Conservation (phyloP, 2,113 vertebrate genomes). For the Mesoclemmys tuberculata region DNA sequence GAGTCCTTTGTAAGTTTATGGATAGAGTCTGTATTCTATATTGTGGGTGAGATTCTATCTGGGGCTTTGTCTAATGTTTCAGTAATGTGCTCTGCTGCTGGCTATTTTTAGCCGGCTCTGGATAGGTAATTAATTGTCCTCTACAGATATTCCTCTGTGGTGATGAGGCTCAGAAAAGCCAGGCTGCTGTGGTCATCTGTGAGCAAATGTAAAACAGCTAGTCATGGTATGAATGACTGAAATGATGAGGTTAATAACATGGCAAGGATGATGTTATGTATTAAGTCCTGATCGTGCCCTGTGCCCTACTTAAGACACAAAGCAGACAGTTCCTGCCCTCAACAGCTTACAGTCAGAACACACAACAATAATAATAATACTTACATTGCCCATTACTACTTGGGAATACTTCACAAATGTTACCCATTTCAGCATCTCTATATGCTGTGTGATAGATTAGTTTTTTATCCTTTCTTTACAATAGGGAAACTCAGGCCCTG, state of each 20-base stretch:
- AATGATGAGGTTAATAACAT: neutral
- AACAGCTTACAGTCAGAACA: neutral
- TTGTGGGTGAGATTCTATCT: slow-evolving; percentile 32
- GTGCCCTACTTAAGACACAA: neutral
- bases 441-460: neutral
- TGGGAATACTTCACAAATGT: neutral
- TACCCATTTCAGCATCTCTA: neutral
- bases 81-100: slow-evolving; percentile 37
- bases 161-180: slow-evolving; percentile 21
- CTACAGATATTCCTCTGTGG: slow-evolving; percentile 40
- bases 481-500: slow-evolving; percentile 41
- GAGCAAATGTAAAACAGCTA: neutral
- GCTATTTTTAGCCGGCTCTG: slow-evolving; percentile 66
- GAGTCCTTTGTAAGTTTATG: slow-evolving; percentile 41
- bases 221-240: neutral
- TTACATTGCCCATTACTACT: neutral
- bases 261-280: neutral
- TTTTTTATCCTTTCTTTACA: neutral
- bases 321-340: neutral
- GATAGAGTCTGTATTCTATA: slow-evolving; percentile 47
- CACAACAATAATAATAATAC: neutral
- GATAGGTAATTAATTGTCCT: slow-evolving; percentile 69
- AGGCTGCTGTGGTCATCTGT: neutral
- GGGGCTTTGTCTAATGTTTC: slow-evolving; percentile 59
- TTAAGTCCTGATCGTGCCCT: neutral